Conservation (phyloP, 2,888 invertebrate genomes). For the Tachina lurida region DNA sequence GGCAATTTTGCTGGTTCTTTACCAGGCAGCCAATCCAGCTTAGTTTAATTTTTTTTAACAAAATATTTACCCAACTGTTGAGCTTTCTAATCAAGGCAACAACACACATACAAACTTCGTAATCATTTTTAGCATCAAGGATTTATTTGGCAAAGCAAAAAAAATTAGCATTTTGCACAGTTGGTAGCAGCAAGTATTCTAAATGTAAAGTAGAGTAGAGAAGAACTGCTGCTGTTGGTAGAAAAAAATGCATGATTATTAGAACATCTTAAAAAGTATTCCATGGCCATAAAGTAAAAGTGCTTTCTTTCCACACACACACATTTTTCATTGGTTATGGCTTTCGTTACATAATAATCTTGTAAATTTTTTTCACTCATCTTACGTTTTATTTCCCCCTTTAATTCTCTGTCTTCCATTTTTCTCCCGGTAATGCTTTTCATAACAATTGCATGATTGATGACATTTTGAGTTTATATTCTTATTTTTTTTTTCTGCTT, state of each 20-base stretch:
- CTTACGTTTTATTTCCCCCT: too few species aligned
- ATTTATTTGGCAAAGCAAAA: slow-evolving; percentile 44
- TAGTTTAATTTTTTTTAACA: neutral
- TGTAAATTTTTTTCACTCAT: slow-evolving; percentile 18
- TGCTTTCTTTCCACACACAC: neutral
- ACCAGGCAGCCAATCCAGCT: neutral
- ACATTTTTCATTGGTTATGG: slow-evolving; percentile 2
- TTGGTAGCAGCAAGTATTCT: slow-evolving; percentile 16
- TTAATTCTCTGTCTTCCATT: neutral
- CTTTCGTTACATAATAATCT: slow-evolving; percentile 51
- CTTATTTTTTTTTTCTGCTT: slow-evolving; percentile 21
- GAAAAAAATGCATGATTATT: slow-evolving; percentile 6
- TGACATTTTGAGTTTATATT: slow-evolving; percentile 62
- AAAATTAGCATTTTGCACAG: slow-evolving; percentile 55
- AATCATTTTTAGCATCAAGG: slow-evolving; percentile 35
- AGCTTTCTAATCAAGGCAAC: slow-evolving; percentile 36
- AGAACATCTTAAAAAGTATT: slow-evolving; percentile 15
- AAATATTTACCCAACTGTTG: slow-evolving; percentile 21
- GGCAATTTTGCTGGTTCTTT: slow-evolving; percentile 8
- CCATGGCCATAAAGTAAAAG: slow-evolving; percentile 46
- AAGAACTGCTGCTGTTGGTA: slow-evolving; percentile 1
- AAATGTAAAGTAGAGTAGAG: neutral
- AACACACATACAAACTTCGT: slow-evolving; percentile 17
- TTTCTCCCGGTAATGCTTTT: neutral
- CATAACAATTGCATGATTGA: slow-evolving; percentile 65